Evolutionary conservation across 2,888 invertebrate species (phyloP).

Genomic region (Morpho achilles): DNA sequence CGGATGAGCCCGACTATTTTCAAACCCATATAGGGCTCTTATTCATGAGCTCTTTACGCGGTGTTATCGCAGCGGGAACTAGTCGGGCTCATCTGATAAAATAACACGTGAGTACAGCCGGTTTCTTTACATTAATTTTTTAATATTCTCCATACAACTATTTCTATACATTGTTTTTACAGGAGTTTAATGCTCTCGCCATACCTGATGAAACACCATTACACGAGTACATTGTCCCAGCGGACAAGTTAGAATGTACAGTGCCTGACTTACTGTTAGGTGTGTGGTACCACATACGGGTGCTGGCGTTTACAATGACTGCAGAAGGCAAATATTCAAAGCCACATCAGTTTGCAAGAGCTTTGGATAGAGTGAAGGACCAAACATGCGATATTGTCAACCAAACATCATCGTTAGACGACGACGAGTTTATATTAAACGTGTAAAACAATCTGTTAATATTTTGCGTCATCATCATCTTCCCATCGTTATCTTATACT

Average conservation of each 20-base stretch:
- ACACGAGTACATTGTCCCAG: not conserved
- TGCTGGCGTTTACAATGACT: not conserved
- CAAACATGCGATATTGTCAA: not conserved
- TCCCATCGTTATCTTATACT: too few species aligned
- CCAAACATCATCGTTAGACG: too few species aligned
- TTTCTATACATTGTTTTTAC: not conserved
- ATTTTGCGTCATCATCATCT: too few species aligned
- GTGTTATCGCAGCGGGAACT: too few species aligned
- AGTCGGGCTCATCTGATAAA: too few species aligned
- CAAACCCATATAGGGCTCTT: too few species aligned
- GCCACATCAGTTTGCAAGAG: not conserved
- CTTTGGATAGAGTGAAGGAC: not conserved
- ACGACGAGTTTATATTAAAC: too few species aligned
- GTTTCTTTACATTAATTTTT: not conserved
- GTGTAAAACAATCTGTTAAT: too few species aligned
- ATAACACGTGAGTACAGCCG: too few species aligned
- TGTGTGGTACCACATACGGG: constrained; percentile 2
- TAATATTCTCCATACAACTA: not conserved
- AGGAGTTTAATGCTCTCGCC: not conserved
- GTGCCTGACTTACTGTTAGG: not conserved
- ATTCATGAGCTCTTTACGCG: too few species aligned
- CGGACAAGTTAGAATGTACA: not conserved
- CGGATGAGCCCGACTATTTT: too few species aligned
- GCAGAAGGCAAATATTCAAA: constrained; percentile 1
- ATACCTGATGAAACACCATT: not conserved